Evolutionary conservation across 2,113 vertebrate genomes (phyloP).

Genomic region (Thomomys bottae): DNA sequence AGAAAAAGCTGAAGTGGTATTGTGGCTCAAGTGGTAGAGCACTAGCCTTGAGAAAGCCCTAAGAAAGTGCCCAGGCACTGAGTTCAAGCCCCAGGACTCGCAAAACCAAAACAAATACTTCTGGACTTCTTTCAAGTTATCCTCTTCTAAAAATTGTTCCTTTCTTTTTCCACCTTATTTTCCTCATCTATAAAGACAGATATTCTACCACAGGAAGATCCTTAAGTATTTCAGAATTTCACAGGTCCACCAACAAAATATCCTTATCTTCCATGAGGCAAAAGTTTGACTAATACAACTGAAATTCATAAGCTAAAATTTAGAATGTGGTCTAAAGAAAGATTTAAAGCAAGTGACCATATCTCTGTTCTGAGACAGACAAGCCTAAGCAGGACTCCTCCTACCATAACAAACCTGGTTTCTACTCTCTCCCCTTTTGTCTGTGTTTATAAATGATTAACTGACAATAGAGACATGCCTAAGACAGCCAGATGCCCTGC

Average conservation of each 20-base stretch:
- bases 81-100: no score
- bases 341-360: neutral
- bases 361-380: slow-evolving; percentile 24
- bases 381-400: slow-evolving; percentile 43
- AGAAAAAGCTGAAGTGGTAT: no score
- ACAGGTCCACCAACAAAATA: neutral
- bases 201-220: neutral
- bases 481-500: neutral
- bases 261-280: neutral
- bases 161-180: neutral
- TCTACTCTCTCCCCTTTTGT: slow-evolving; percentile 39
- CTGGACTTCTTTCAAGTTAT: neutral
- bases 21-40: no score
- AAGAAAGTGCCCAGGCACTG: no score
- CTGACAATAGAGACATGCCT: neutral
- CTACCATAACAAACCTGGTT: slow-evolving; percentile 27
- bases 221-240: neutral
- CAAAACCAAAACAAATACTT: no score
- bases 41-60: no score
- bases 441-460: neutral
- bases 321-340: slow-evolving; percentile 13
- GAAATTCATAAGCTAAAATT: neutral
- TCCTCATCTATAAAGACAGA: neutral
- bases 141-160: neutral
- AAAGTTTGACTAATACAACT: neutral